These are phyloP conservation scores for Polydrusus tereticollis DNA, from an alignment of 2,888 invertebrate genomes.

Conservation along the genomic window DNA sequence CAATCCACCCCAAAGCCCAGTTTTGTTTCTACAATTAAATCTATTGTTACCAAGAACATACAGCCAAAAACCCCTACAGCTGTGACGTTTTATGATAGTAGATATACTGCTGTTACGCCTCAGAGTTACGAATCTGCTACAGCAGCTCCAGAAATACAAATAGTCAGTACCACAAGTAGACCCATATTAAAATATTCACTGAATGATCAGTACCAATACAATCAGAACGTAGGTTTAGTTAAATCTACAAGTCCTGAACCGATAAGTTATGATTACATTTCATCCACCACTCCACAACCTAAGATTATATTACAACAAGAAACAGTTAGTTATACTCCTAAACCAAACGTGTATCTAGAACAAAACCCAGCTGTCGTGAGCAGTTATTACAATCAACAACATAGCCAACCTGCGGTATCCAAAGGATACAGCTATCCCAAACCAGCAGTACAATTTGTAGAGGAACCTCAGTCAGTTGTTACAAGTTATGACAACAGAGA, in stretches of 20 bases:
- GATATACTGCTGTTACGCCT: slow-evolving; percentile 53
- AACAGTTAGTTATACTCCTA: slow-evolving; percentile 12
- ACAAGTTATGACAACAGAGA: slow-evolving; percentile 52
- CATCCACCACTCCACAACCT: slow-evolving; percentile 34
- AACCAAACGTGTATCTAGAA: slow-evolving; percentile 9
- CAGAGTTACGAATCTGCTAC: slow-evolving; percentile 19
- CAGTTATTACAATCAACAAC: slow-evolving; percentile 36
- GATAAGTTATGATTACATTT: slow-evolving; percentile 33
- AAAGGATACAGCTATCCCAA: slow-evolving; percentile 57
- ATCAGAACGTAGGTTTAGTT: slow-evolving; percentile 23
- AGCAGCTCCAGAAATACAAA: slow-evolving; percentile 22
- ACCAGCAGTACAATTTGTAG: slow-evolving; percentile 61
- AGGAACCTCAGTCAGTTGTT: slow-evolving; percentile 57
- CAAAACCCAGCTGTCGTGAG: slow-evolving; percentile 47
- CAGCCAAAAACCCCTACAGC: slow-evolving; percentile 52
- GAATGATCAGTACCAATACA: slow-evolving; percentile 53
- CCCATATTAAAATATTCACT: slow-evolving; percentile 56
- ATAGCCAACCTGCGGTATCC: neutral
- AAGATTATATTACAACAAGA: slow-evolving; percentile 11
- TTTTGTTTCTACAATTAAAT: slow-evolving; percentile 64
- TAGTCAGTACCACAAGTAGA: slow-evolving; percentile 50
- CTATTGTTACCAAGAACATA: slow-evolving; percentile 57
- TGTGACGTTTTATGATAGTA: slow-evolving; percentile 57
- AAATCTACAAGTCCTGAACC: slow-evolving; percentile 39
- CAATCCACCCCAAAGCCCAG: slow-evolving; percentile 61